These are phyloP conservation scores for Anarrhichthys ocellatus DNA, from an alignment of 2,113 vertebrate genomes.

Conservation along the genomic window DNA sequence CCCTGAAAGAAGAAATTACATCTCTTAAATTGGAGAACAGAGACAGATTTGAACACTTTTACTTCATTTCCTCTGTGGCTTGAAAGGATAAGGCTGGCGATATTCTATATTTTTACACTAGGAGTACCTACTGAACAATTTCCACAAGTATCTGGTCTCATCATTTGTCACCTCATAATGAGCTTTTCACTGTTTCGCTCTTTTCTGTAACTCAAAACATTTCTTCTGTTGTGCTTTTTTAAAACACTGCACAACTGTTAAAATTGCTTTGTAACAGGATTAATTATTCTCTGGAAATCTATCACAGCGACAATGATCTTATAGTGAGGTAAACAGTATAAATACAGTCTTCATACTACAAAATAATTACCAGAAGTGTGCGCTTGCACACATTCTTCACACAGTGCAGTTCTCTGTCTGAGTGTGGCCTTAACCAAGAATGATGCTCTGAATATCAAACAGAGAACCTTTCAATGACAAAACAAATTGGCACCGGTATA, in stretches of 20 bases:
- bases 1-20: slow-evolving; percentile 80
- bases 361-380: background rate
- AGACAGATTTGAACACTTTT: background rate
- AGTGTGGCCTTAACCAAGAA: background rate
- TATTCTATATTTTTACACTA: background rate
- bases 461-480: background rate
- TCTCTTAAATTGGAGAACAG: background rate
- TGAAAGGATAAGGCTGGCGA: background rate
- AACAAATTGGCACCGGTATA: background rate
- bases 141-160: background rate
- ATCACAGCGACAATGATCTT: too few species aligned
- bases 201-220: background rate
- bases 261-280: background rate
- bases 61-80: background rate
- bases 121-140: background rate
- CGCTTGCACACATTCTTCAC: background rate
- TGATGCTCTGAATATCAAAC: background rate
- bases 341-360: background rate
- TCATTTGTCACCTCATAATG: background rate
- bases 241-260: background rate
- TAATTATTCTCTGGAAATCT: too few species aligned
- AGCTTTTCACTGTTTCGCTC: background rate
- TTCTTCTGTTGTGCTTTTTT: background rate
- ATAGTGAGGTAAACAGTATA: background rate
- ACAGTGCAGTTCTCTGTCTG: background rate